Base-by-base conservation (phyloP, 2,797 vertebrate genomes). In the Smutsia gigantea region DNA sequence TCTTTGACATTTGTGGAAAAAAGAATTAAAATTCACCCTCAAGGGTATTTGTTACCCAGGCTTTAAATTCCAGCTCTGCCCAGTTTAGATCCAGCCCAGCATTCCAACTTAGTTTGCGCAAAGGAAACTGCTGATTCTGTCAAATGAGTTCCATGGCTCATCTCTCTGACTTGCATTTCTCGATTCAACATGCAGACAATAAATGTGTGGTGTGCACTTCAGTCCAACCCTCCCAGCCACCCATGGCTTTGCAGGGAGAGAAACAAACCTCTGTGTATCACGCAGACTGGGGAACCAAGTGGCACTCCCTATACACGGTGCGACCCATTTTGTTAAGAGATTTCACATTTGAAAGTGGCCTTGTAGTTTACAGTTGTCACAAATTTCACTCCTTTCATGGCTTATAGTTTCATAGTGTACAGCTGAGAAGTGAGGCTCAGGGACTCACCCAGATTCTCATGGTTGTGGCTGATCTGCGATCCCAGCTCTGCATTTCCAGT, bases 171-270 rank as follows among this genome's bases (percentile, higher is more conserved):
- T 66, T 19, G 14, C 18, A 2, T 31, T 51, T 93, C 86, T 51
- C 66, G 17, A 1, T 68, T 88, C 78, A 96, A 96, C 59, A 79
- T 59, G 64, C 96, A 97, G 92, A 97, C 96, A 96, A 92, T 79
- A 94, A 84, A 96, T 82, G 86, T 96, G 94, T 82, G 1, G 10
- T 19, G 1, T 25, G 46, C 39, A 31, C 23, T 1, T 17, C 8
- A 6, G 46, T 23, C 68, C 66, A n/a, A 29, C 39, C n/a, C 77
- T 63, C 57, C 27, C 0, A 1, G 29, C 59, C 57, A 19, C 75
- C 34, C 5, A 2, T 9, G 46, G 34, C 19, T 63, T 78, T 79
- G 42, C n/a, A n/a, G 25, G 5, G 0, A 4, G 15, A 79, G 93
- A 59, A 71, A 63, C 18, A 90, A 63, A 15, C 37, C 53, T 89